Evolutionary conservation across 2,888 invertebrate genomes (phyloP).

Genomic region (Drosophila cracens): DNA sequence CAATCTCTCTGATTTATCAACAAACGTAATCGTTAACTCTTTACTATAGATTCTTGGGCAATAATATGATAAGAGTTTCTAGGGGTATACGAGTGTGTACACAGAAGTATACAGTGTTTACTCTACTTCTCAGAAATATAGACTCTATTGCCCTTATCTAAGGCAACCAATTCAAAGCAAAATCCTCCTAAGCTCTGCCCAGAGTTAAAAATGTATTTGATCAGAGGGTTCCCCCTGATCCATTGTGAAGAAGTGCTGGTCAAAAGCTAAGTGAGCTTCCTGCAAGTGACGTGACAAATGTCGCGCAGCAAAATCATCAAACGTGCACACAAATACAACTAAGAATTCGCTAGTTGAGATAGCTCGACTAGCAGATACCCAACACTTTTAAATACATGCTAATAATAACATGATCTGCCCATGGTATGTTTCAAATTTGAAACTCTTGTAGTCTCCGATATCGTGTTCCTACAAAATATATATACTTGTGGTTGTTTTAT

Average conservation of each 20-base stretch:
- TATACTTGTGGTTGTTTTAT: neutral
- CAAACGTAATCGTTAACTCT: neutral
- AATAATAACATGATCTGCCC: neutral
- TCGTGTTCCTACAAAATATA: neutral
- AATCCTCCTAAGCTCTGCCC: neutral
- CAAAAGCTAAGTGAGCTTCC: conserved; percentile 17
- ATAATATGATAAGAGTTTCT: conserved; percentile 22
- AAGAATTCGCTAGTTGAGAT: neutral
- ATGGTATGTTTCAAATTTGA: neutral
- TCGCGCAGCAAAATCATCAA: conserved; percentile 36
- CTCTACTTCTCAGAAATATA: neutral
- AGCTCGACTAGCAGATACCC: neutral
- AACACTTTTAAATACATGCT: neutral
- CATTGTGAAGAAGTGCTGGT: neutral
- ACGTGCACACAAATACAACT: conserved; percentile 15
- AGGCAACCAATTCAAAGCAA: neutral
- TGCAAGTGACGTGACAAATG: conserved; percentile 50
- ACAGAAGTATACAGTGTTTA: neutral
- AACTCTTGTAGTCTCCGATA: neutral
- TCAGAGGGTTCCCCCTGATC: neutral
- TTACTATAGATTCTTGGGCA: conserved; percentile 6
- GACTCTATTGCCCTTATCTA: neutral
- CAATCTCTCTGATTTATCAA: neutral
- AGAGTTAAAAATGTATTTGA: conserved; percentile 9
- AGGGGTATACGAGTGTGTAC: neutral